Conservation (phyloP, 2,113 vertebrate genomes). For the Vulpes vulpes region DNA sequence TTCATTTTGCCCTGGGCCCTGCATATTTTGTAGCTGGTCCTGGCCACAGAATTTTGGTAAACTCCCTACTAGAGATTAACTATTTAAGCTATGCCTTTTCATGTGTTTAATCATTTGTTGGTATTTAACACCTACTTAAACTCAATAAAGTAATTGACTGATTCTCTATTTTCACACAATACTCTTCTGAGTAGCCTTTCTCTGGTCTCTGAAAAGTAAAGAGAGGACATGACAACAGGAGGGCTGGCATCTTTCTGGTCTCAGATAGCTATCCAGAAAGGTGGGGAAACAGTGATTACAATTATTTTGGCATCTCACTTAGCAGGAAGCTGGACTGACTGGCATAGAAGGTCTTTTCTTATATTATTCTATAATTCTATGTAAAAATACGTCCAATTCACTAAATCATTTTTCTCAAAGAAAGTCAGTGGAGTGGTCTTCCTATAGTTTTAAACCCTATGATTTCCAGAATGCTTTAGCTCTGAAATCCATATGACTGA, state of each 20-base stretch:
- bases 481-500: neutral
- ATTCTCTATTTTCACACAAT: neutral
- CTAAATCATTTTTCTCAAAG: neutral
- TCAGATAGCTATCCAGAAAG: neutral
- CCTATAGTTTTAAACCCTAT: neutral
- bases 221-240: neutral
- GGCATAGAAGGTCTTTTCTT: neutral
- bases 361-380: neutral
- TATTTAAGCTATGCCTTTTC: neutral
- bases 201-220: neutral
- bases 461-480: neutral
- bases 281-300: neutral
- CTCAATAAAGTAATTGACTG: neutral
- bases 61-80: neutral
- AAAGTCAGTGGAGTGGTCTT: neutral
- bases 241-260: neutral
- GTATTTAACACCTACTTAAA: neutral
- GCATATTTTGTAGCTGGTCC: neutral
- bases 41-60: neutral
- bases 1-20: neutral
- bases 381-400: neutral
- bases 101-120: neutral
- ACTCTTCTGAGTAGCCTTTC: neutral
- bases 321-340: neutral
- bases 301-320: neutral